Evolutionary conservation across 2,797 vertebrate species (phyloP).

Genomic region (Allochrocebus solatus): DNA sequence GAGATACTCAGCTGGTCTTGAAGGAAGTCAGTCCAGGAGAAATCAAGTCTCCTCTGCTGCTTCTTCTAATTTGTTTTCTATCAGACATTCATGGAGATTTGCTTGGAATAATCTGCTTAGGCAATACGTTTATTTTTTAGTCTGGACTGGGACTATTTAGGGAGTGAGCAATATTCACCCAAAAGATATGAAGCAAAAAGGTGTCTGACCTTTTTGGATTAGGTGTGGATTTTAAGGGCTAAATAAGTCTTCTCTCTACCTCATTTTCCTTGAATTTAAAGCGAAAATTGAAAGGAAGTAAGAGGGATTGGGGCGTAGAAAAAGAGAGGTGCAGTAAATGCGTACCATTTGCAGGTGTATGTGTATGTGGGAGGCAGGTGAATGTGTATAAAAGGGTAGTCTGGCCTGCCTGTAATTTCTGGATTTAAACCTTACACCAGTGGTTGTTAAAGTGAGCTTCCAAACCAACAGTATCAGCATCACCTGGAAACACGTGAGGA

Average conservation of each 20-base stretch:
- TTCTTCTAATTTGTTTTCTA: not conserved
- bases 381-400: not conserved
- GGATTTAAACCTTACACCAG: not conserved
- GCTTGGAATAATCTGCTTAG: not conserved
- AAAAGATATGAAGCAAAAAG: not conserved
- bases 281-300: not conserved
- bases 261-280: not conserved
- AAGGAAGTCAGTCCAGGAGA: not conserved
- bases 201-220: not conserved
- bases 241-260: not conserved
- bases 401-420: not conserved
- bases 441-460: not conserved
- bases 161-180: not conserved
- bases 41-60: not conserved
- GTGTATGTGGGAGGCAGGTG: not conserved
- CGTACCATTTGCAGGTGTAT: not conserved
- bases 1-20: not conserved
- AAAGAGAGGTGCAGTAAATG: rapidly evolving
- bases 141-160: not conserved
- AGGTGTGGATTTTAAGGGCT: not conserved
- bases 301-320: not conserved
- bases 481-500: not conserved
- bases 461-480: too few species aligned
- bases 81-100: not conserved
- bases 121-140: not conserved